Conservation (phyloP, 2,888 invertebrate species). For the Acrocyrtus sp. region DNA sequence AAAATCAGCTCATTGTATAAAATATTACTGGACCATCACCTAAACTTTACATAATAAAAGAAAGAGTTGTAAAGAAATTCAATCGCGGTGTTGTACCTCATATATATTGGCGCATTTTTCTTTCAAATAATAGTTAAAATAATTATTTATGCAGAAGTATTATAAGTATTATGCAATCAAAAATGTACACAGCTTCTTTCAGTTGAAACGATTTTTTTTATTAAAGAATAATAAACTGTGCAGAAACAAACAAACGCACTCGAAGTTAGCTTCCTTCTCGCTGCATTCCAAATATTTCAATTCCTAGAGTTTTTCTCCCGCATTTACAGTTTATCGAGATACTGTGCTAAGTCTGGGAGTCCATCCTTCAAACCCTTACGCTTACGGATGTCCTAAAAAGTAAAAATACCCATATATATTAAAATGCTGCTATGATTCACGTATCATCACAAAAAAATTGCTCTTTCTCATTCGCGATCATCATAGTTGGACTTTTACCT, state of each 20-base stretch:
- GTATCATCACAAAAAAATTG: too few species aligned
- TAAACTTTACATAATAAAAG: too few species aligned
- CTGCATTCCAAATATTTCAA: slow-evolving; percentile 41
- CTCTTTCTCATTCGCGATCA: background rate
- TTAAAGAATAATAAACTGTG: slow-evolving; percentile 53
- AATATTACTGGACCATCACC: too few species aligned
- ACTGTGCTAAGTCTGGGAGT: slow-evolving; percentile 93
- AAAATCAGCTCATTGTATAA: slow-evolving; percentile 27
- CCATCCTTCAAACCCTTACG: slow-evolving; percentile 99
- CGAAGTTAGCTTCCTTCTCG: slow-evolving; percentile 32
- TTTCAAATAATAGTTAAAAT: too few species aligned
- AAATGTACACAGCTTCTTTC: slow-evolving; percentile 1
- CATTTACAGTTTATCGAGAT: slow-evolving; percentile 96
- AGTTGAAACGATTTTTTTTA: slow-evolving; percentile 49
- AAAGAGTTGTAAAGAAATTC: too few species aligned
- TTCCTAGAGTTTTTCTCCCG: slow-evolving; percentile 27
- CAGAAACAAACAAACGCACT: slow-evolving; percentile 59
- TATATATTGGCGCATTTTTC: too few species aligned
- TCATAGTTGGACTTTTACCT: slow-evolving; percentile 69
- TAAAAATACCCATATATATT: slow-evolving; percentile 63
- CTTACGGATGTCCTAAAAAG: slow-evolving; percentile 90
- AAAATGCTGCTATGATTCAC: too few species aligned
- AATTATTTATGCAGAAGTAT: too few species aligned
- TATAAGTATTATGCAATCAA: too few species aligned
- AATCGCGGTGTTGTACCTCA: too few species aligned